Conservation (phyloP, 2,888 invertebrate species). For the Lasius fuliginosus region DNA sequence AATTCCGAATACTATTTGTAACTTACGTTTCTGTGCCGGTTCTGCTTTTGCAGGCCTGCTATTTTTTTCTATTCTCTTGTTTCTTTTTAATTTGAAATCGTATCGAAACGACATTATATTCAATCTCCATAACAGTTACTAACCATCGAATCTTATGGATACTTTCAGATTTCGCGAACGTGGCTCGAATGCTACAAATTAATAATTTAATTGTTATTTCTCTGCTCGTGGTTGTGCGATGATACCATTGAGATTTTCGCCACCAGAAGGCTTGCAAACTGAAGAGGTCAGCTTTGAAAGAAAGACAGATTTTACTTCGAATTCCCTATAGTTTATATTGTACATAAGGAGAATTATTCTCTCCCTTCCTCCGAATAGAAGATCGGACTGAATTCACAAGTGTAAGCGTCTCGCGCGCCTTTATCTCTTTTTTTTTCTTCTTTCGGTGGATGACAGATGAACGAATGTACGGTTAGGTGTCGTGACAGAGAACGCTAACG, state of each 20-base stretch:
- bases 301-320: background rate
- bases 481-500: conserved; percentile 49
- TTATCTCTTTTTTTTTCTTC: conserved; percentile 22
- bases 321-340: conserved; percentile 75
- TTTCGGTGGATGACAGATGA: conserved; percentile 23
- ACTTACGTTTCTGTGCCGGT: conserved; percentile 71
- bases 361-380: conserved; percentile 60
- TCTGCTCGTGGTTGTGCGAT: background rate
- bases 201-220: background rate
- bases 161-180: background rate
- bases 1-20: conserved; percentile 70
- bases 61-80: conserved; percentile 62
- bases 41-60: conserved; percentile 34
- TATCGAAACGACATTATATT: background rate
- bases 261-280: background rate
- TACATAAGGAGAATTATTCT: conserved; percentile 69
- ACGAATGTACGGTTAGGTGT: conserved; percentile 58
- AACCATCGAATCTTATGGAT: background rate
- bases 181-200: background rate
- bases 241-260: background rate
- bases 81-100: conserved; percentile 39
- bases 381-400: conserved; percentile 45
- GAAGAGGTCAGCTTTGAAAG: background rate
- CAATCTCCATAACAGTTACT: background rate
- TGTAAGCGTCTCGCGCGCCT: conserved; percentile 19